A percentile compares a stretch with the other conserved stretches of the same genome.
Evolutionary conservation across 2,888 invertebrate genomes (phyloP).

Genomic region (Cerastis rubricosa): DNA sequence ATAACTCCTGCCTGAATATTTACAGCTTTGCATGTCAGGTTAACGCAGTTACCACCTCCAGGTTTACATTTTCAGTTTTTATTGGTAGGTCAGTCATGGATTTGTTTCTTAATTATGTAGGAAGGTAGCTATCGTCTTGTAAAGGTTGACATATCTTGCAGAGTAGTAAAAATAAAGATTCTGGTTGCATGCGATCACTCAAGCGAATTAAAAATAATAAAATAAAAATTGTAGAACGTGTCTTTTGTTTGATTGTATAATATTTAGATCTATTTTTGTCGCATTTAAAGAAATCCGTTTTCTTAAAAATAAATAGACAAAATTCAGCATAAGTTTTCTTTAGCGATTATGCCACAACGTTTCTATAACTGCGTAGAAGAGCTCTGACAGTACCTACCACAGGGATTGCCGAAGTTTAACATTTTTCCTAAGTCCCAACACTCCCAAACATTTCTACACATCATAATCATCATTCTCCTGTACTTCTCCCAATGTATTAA

Average conservation of each 20-base stretch:
- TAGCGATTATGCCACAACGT: background rate
- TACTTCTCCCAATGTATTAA: too few relatives aligned
- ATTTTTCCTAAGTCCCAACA: too few relatives aligned
- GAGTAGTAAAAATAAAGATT: too few relatives aligned
- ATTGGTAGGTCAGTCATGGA: too few relatives aligned
- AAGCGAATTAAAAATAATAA: too few relatives aligned
- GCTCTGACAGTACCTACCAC: too few relatives aligned
- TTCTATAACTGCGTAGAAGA: background rate
- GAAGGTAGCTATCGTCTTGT: too few relatives aligned
- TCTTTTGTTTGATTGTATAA: background rate
- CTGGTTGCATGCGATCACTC: too few relatives aligned
- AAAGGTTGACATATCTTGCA: too few relatives aligned
- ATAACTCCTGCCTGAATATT: conserved; percentile 20
- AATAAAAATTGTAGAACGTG: background rate
- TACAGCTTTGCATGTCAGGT: conserved; percentile 12
- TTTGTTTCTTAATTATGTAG: background rate
- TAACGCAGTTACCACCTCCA: background rate
- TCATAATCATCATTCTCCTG: too few relatives aligned
- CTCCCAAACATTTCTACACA: too few relatives aligned
- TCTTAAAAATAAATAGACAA: background rate
- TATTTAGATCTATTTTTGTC: background rate
- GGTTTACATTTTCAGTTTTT: background rate
- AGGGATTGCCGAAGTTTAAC: too few relatives aligned
- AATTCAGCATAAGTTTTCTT: background rate
- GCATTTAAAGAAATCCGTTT: background rate